A percentile compares a stretch with the other conserved stretches of the same genome.
These are phyloP conservation scores for Cassiopea xamachana DNA, from an alignment of 30 jellyfish, hydroid and myxozoan species.

Conservation along the genomic window DNA sequence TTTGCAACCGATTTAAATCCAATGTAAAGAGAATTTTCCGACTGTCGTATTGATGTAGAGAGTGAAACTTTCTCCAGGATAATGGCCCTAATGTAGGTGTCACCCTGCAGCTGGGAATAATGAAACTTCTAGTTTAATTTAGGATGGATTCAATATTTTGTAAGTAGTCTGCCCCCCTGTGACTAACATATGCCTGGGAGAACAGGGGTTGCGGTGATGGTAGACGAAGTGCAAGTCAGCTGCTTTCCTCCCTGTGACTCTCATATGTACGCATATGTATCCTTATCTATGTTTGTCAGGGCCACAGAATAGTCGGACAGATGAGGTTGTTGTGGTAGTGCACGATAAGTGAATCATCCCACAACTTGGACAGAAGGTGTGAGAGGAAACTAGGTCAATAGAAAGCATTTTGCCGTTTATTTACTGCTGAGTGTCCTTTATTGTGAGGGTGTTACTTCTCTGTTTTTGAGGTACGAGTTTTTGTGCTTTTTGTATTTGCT, in stretches of 20 bases:
- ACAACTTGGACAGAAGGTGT: neutral
- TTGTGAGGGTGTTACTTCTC: neutral
- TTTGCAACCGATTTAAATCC: no score
- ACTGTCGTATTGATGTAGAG: no score
- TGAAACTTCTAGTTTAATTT: no score
- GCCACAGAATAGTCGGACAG: no score
- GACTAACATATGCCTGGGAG: neutral
- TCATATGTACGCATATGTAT: no score
- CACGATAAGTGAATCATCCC: neutral
- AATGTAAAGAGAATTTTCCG: no score
- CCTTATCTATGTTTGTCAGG: no score
- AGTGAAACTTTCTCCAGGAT: no score
- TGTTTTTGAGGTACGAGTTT: neutral
- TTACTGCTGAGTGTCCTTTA: neutral
- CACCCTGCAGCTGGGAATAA: no score
- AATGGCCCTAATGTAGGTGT: no score
- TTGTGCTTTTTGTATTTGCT: neutral
- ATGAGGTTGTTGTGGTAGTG: neutral
- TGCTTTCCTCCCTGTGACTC: no score
- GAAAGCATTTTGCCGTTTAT: neutral
- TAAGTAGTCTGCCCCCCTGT: neutral
- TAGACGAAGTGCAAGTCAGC: neutral
- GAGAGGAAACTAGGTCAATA: neutral
- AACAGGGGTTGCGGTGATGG: slow-evolving; percentile 14
- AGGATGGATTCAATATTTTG: no score